phyloP scores from a whole-genome alignment of 2,113 vertebrate genomes.

The Erythrocercus mccallii region DNA sequence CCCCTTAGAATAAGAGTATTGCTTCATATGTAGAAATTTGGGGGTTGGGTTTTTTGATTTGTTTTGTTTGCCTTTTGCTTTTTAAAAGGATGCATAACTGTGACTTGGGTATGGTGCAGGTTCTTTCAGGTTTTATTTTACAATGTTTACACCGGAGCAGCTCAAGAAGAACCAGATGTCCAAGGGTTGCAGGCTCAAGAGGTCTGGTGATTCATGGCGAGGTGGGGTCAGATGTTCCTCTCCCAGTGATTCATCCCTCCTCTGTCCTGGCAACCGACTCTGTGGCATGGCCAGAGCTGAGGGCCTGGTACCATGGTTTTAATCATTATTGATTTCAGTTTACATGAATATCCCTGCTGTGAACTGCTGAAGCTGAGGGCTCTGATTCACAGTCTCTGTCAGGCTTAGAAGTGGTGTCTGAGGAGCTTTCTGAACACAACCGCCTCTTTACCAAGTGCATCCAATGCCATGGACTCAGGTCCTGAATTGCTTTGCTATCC shows the following conservation, averaged over 20 bases:
- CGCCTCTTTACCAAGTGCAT: not conserved
- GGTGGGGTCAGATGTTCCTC: not conserved
- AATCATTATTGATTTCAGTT: constrained; percentile 60
- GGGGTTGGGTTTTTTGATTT: not conserved
- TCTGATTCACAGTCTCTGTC: constrained; percentile 24
- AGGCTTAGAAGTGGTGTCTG: not conserved
- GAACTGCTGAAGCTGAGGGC: not conserved
- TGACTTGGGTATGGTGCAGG: not conserved
- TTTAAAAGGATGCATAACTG: not conserved
- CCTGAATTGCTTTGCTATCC: not conserved
- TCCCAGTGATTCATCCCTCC: constrained; percentile 18
- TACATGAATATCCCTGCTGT: not conserved
- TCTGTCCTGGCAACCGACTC: not conserved
- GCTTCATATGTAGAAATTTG: not conserved
- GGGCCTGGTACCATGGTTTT: not conserved
- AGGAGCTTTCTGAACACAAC: not conserved
- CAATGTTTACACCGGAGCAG: not conserved
- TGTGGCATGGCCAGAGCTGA: constrained; percentile 13
- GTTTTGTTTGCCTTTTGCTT: not conserved
- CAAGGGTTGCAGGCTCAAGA: not conserved
- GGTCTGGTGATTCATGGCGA: constrained; percentile 19
- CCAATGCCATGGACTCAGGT: not conserved
- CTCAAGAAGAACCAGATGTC: not conserved
- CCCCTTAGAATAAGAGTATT: not conserved
- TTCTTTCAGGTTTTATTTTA: constrained; percentile 8